Percentiles rank a stretch among this genome's conserved stretches.
Evolutionary conservation across 1,140 invertebrate species (phyloP).

Genomic region (Solen grandis): DNA sequence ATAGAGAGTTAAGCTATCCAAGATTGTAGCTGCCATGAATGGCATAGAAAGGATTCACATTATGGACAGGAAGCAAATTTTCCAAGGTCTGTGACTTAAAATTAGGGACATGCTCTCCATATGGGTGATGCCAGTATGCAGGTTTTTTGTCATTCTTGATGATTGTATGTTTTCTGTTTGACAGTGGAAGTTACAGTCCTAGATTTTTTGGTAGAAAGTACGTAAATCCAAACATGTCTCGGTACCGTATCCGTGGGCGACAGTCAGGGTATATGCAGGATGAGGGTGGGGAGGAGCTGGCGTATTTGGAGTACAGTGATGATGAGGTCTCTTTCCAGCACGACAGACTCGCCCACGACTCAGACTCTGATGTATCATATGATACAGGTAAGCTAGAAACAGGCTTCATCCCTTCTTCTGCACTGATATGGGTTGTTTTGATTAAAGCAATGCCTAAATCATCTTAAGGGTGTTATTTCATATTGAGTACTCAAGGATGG

Average conservation of each 20-base stretch:
- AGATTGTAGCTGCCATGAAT: neutral
- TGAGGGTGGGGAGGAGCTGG: slow-evolving; percentile 3
- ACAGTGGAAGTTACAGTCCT: slow-evolving; percentile 57
- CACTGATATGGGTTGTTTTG: neutral
- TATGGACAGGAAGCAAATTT: neutral
- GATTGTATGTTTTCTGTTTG: slow-evolving; percentile 29
- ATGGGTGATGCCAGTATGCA: neutral
- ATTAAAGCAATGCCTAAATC: too few relatives aligned
- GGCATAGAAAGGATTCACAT: neutral
- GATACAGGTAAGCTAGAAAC: slow-evolving; percentile 49
- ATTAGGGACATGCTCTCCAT: too few relatives aligned
- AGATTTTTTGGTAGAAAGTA: slow-evolving; percentile 47
- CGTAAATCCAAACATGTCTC: slow-evolving; percentile 65
- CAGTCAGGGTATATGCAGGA: neutral
- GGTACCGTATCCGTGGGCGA: slow-evolving; percentile 41
- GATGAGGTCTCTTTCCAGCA: slow-evolving; percentile 20
- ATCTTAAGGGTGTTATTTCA: too few relatives aligned
- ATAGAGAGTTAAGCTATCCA: neutral
- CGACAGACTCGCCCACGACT: slow-evolving; percentile 3
- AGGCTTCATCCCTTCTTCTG: too few relatives aligned
- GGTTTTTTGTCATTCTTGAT: neutral
- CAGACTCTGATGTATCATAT: slow-evolving; percentile 35
- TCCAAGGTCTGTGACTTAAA: neutral
- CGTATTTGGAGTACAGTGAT: slow-evolving; percentile 42
- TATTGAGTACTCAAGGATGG: too few relatives aligned